Base-by-base conservation (phyloP, 2,113 vertebrate genomes). In the Scatophagus argus region DNA sequence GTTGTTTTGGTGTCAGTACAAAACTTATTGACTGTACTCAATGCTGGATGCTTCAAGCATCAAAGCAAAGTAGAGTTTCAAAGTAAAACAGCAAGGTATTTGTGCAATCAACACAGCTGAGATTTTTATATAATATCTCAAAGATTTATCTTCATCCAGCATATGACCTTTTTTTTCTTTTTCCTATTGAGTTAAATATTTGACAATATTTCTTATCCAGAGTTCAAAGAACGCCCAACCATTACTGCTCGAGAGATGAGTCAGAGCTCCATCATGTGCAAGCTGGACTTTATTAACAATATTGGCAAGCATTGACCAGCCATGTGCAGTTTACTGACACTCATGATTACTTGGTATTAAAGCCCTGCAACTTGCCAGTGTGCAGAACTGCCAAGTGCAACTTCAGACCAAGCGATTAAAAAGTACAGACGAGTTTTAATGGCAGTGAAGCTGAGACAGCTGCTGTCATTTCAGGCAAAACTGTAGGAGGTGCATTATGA, bases 321-420 rank as follows among this genome's bases (percentile, higher is more conserved):
- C 31, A 25, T n/a, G 34, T 56, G 55, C 55, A 13, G 46, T 66
- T 47, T 54, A 46, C 23, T 44, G 41, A 19, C 39, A 61, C 47
- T 61, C 36, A 65, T 54, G n/a, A 77, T 69, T 16, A 44, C 38
- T 70, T 46, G 44, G 31, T 29, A 69, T 46, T 67, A 72, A 75
- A 58, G 31, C 17, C n/a, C 29, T 62, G 36, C 29, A 75, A 39
- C 27, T 52, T 60, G 51, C 21, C 52, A 47, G 63, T n/a, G 55
- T 34, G 38, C 68, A 74, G 56, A 75, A 72, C 6, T 56, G n/a
- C 46, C 31, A 56, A 71, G 12, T 52, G 63, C 34, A 79, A 77
- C 73, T 73, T 55, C 43, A 23, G 14, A 10, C 17, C n/a, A n/a
- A n/a, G n/a, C n/a, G n/a, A 44, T n/a, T 65, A 32, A 55, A 49